These are phyloP conservation scores for Cephalopholis sonnerati DNA, from an alignment of 2,113 vertebrate species.

Conservation along the genomic window DNA sequence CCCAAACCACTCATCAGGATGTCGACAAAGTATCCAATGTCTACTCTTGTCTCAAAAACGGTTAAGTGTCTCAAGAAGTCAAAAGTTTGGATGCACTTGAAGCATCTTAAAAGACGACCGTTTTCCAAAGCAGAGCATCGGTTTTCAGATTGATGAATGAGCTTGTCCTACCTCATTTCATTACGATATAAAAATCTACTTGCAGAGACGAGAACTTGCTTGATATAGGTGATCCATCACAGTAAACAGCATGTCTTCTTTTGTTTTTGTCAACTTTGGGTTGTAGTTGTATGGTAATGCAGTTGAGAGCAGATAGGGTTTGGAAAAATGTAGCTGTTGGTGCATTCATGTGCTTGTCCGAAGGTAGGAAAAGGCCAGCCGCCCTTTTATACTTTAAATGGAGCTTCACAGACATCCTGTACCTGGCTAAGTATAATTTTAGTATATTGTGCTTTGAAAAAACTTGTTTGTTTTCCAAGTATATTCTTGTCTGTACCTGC, in stretches of 20 bases:
- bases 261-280: constrained; percentile 5
- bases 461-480: background rate
- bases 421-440: background rate
- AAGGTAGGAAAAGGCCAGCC: background rate
- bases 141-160: constrained; percentile 40
- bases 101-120: background rate
- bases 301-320: background rate
- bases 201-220: constrained; percentile 14
- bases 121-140: background rate
- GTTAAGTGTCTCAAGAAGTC: background rate
- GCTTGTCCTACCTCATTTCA: constrained; percentile 29
- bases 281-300: background rate
- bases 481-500: background rate
- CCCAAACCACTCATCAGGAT: background rate
- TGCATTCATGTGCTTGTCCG: background rate
- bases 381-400: background rate
- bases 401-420: background rate
- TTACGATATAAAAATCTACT: constrained; percentile 23
- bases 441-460: background rate
- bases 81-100: background rate
- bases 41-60: background rate
- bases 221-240: constrained; percentile 42
- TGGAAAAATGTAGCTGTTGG: background rate
- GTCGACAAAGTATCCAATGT: background rate
- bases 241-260: background rate